A percentile compares a stretch with the other conserved stretches of the same genome.
These are phyloP conservation scores for Lasioglossum oenotherae DNA, from an alignment of 2,888 invertebrate genomes.

Conservation along the genomic window DNA sequence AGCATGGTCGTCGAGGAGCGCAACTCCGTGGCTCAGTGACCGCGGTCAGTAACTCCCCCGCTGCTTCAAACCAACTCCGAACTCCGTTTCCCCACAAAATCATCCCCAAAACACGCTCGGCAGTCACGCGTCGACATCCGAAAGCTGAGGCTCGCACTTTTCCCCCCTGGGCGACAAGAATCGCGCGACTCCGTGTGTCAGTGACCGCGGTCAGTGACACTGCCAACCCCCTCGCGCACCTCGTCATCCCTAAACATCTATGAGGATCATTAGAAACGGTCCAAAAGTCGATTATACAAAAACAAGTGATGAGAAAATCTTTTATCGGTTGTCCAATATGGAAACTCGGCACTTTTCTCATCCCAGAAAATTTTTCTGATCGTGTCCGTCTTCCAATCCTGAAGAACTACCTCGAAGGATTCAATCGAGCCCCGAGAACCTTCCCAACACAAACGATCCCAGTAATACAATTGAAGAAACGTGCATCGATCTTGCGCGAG, in stretches of 20 bases:
- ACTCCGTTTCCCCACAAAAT: slow-evolving; percentile 1
- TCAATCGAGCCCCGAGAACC: neutral
- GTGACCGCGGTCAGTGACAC: neutral
- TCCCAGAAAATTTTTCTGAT: neutral
- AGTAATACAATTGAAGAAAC: neutral
- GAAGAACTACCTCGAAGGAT: neutral
- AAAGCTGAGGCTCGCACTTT: neutral
- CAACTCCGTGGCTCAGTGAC: slow-evolving; percentile 25
- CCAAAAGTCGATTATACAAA: neutral
- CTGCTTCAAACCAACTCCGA: neutral
- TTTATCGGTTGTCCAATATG: neutral
- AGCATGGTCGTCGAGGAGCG: neutral
- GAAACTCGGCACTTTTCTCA: accelerated
- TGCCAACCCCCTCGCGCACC: neutral
- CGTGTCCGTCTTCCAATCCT: neutral
- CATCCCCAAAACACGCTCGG: neutral
- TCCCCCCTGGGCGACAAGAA: neutral
- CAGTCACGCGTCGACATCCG: neutral
- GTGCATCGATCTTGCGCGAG: neutral
- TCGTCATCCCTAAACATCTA: neutral
- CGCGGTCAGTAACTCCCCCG: slow-evolving; percentile 22
- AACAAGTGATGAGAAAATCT: neutral
- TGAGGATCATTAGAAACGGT: neutral
- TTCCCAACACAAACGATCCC: neutral
- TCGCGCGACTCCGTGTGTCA: neutral